Percentiles rank a stretch among this genome's conserved stretches.
Evolutionary conservation across 64 coral and sea anemone species (phyloP).

Genomic region (Pachyseris speciosa): DNA sequence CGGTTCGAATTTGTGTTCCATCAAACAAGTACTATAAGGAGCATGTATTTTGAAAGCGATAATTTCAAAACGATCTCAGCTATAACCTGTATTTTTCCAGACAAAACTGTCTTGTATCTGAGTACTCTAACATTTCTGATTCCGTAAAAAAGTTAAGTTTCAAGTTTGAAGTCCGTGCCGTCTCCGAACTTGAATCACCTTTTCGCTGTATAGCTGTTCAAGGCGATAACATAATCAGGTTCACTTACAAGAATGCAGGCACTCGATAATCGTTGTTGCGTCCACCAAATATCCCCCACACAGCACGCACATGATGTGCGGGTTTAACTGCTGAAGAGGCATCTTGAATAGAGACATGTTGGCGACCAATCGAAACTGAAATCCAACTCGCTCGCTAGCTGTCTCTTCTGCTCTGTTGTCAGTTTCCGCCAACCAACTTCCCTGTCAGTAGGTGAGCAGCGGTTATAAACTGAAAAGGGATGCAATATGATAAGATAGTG

Average conservation of each 20-base stretch:
- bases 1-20: too few relatives aligned
- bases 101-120: too few relatives aligned
- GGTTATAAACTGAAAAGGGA: neutral
- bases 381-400: neutral
- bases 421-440: neutral
- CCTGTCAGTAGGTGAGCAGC: neutral
- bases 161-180: too few relatives aligned
- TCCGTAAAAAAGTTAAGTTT: too few relatives aligned
- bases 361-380: neutral
- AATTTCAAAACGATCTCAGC: too few relatives aligned
- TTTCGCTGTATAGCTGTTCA: too few relatives aligned
- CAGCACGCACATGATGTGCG: constrained; percentile 86
- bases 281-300: constrained; percentile 87
- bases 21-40: too few relatives aligned
- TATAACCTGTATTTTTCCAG: too few relatives aligned
- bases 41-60: too few relatives aligned
- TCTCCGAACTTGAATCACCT: constrained; percentile 3
- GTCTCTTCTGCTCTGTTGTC: neutral
- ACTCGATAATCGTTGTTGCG: constrained; percentile 88
- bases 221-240: too few relatives aligned
- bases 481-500: neutral
- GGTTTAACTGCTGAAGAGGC: constrained; percentile 61
- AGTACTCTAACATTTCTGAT: too few relatives aligned
- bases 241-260: constrained; percentile 94
- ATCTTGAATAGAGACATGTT: constrained; percentile 29